A percentile compares a stretch with the other conserved stretches of the same genome.
These are phyloP conservation scores for Crotalus viridis DNA, from an alignment of 2,113 vertebrate species.

Conservation along the genomic window DNA sequence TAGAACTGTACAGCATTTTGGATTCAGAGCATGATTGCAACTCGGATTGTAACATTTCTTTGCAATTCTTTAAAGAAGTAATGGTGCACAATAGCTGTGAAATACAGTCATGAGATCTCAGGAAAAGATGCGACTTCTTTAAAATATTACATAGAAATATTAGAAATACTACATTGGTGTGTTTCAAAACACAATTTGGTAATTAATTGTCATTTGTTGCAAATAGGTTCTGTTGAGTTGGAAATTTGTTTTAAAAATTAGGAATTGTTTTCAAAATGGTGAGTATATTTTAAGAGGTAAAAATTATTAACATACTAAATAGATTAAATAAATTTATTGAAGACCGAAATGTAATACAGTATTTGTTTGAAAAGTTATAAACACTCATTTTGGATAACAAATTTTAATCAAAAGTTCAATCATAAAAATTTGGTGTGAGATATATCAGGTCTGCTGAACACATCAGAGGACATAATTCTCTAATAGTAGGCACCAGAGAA, in stretches of 20 bases:
- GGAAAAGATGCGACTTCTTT: not conserved
- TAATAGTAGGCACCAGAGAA: not conserved
- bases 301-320: not conserved
- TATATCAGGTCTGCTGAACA: not conserved
- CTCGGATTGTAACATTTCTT: not conserved
- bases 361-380: not conserved
- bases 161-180: not conserved
- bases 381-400: not conserved
- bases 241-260: not conserved
- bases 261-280: not conserved
- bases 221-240: not conserved
- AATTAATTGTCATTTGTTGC: not conserved
- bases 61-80: not conserved
- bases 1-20: not conserved
- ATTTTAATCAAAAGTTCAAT: not conserved
- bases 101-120: not conserved
- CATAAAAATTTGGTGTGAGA: not conserved
- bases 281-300: not conserved
- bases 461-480: not conserved
- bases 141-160: not conserved
- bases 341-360: not conserved
- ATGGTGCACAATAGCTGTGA: not conserved
- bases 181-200: not conserved
- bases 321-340: not conserved
- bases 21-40: not conserved